Conservation (phyloP, 1,140 invertebrate species). For the Hyphantria cunea region DNA sequence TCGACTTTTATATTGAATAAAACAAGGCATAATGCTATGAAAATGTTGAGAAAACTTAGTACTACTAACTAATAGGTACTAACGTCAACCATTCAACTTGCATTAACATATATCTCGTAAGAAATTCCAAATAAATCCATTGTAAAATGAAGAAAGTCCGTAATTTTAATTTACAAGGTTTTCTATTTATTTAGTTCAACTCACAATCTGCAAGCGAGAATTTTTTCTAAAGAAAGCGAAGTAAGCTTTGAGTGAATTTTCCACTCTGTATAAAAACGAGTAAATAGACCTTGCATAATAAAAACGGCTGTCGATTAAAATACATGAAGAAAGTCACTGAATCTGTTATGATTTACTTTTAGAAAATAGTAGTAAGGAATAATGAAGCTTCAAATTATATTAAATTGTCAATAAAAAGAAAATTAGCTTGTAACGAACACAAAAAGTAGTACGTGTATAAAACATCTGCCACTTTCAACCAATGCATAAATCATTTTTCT, state of each 20-base stretch:
- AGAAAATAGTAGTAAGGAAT: too few relatives aligned
- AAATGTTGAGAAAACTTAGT: too few relatives aligned
- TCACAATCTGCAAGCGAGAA: constrained; percentile 3
- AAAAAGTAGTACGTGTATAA: too few relatives aligned
- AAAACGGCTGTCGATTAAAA: neutral
- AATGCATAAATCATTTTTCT: too few relatives aligned
- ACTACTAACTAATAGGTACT: too few relatives aligned
- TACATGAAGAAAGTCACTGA: neutral
- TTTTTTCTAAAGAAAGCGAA: constrained; percentile 28
- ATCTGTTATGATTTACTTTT: neutral
- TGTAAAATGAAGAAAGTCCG: neutral
- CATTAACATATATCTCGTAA: too few relatives aligned
- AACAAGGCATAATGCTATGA: too few relatives aligned
- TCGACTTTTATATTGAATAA: too few relatives aligned
- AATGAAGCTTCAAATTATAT: too few relatives aligned
- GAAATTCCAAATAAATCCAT: too few relatives aligned
- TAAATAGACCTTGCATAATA: neutral
- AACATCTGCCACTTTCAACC: too few relatives aligned
- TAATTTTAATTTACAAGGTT: constrained; percentile 20
- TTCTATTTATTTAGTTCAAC: constrained; percentile 7
- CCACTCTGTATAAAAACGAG: constrained; percentile 1
- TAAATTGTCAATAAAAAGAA: neutral
- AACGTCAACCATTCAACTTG: too few relatives aligned
- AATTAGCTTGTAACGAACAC: neutral
- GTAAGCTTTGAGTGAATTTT: constrained; percentile 18